These are phyloP conservation scores for Cephalopholis sonnerati DNA, from an alignment of 2,113 vertebrate genomes.

Conservation along the genomic window DNA sequence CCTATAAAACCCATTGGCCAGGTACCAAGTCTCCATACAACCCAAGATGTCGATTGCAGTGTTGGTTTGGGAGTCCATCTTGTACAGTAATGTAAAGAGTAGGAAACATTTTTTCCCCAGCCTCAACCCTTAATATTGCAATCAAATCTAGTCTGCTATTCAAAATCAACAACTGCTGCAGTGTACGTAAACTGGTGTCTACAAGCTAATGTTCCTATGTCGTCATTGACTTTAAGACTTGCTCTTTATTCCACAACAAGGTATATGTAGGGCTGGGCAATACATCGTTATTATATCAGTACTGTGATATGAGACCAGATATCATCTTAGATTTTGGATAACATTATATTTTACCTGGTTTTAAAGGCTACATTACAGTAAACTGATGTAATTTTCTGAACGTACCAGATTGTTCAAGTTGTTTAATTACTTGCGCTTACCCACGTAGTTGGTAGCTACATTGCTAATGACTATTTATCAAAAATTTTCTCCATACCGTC, in stretches of 20 bases:
- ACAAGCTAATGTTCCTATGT: background rate
- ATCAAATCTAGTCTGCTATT: background rate
- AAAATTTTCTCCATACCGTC: too few relatives aligned
- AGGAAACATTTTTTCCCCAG: conserved; percentile 26
- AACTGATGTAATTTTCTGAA: too few relatives aligned
- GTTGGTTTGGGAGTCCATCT: background rate
- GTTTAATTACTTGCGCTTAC: too few relatives aligned
- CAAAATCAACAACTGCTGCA: background rate
- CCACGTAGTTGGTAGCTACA: too few relatives aligned
- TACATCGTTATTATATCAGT: too few relatives aligned
- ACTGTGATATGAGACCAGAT: too few relatives aligned
- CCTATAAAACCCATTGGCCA: conserved; percentile 47
- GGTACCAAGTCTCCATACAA: conserved; percentile 31
- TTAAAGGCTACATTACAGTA: too few relatives aligned
- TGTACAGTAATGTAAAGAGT: background rate
- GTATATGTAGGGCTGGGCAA: too few relatives aligned
- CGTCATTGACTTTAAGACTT: background rate
- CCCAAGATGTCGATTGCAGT: background rate
- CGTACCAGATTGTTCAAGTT: too few relatives aligned
- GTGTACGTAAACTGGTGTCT: background rate
- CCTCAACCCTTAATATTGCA: background rate
- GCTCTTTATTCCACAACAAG: background rate
- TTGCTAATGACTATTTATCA: too few relatives aligned
- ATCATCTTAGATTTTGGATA: too few relatives aligned
- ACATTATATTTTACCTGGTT: too few relatives aligned